Conservation (phyloP, 2,888 invertebrate genomes). For the Teleiodes luculella region DNA sequence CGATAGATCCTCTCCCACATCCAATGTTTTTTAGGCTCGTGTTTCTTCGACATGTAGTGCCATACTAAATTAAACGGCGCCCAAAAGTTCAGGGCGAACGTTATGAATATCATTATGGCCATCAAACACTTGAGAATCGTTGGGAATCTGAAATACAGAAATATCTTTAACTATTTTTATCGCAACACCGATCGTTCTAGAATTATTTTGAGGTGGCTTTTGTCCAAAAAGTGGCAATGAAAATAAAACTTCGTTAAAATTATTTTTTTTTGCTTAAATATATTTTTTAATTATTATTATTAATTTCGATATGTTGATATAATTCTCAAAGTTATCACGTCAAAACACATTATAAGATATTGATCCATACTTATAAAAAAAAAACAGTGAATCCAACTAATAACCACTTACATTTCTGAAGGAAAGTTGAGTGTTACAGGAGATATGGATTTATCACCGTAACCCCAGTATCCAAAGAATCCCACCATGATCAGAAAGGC, state of each 20-base stretch:
- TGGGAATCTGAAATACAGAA: constrained; percentile 50
- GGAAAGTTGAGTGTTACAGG: constrained; percentile 69
- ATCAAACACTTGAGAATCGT: constrained; percentile 59
- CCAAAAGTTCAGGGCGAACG: constrained; percentile 69
- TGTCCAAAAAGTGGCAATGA: no score
- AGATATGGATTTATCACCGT: constrained; percentile 49
- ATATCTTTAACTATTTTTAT: no score
- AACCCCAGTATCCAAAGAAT: constrained; percentile 72
- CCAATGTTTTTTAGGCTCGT: constrained; percentile 52
- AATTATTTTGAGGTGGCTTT: no score
- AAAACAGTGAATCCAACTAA: neutral
- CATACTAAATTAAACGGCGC: constrained; percentile 69
- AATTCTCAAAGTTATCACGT: no score
- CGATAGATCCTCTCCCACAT: constrained; percentile 66
- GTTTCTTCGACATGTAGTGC: constrained; percentile 57
- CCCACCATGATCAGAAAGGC: constrained; percentile 58
- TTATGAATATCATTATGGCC: constrained; percentile 69
- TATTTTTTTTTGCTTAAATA: no score
- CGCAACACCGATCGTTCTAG: no score
- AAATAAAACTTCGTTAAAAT: no score
- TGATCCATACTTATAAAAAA: no score
- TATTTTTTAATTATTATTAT: no score
- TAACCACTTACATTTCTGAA: constrained; percentile 48
- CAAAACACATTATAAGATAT: no score
- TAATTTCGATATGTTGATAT: no score